Evolutionary conservation across 2,797 vertebrate species (phyloP), one percentile per base, ranked within the genome.

Genomic region (Varecia variegata): DNA sequence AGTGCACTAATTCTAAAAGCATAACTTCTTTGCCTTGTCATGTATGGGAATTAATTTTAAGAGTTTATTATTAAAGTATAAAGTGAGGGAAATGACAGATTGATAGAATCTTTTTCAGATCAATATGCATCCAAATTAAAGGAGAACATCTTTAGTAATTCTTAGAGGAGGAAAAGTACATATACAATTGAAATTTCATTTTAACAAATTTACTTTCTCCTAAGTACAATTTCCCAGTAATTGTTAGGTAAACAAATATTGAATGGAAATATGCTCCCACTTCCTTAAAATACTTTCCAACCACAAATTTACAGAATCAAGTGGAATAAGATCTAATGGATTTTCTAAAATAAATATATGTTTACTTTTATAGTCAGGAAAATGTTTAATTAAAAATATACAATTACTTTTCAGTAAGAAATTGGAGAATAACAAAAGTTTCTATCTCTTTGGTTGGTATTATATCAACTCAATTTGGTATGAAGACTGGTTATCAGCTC

Each of bases 311-410:
- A 54, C 0, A 88, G 84, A 90, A 70, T 6, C 23, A 25, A 32
- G 52, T 92, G 30, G 25, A 81, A 68, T 80, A 80, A 90, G 47
- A 89, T 7, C 8, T 52, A 90, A 45, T 43, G 54, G 25, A 95
- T 67, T 91, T 95, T 85, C 8, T 54, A 67, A 91, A n/a, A 58
- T 85, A 89, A 89, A 80, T 47, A 85, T 74, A 77, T 11, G 32
- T 30, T 45, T 79, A 74, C 40, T 93, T 43, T 80, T 73, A 85
- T 40, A 73, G 27, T 77, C 52, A 80, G 17, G 43, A 65, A 88
- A 83, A 60, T n/a, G 7, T 43, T 82, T 77, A 65, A 71, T 82
- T 79, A 77, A 91, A 95, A 96, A 83, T 67, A 90, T 15, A 89
- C 4, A 47, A 40, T 81, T 88, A 81, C 3, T 85, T 87, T 13